Evolutionary conservation across 2,113 vertebrate species (phyloP).

Genomic region (Cryptotis parvus): DNA sequence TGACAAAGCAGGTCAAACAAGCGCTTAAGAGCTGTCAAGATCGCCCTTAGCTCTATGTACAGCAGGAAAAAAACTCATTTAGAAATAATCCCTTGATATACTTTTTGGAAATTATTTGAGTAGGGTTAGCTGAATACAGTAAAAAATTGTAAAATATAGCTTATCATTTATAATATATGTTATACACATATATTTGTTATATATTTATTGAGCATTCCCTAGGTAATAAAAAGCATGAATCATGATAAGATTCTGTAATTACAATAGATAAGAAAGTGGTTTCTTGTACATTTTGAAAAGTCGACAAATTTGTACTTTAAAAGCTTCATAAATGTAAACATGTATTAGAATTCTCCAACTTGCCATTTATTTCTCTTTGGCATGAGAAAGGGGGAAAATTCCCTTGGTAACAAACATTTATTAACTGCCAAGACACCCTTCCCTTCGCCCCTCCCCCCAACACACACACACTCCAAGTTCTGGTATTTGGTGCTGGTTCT

Average conservation of each 20-base stretch:
- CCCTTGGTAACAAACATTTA: not conserved
- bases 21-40: constrained; percentile 26
- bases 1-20: constrained; percentile 70
- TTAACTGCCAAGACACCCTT: not conserved
- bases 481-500: not conserved
- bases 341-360: not conserved
- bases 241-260: constrained; percentile 27
- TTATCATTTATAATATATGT: constrained; percentile 62
- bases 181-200: not conserved
- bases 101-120: constrained; percentile 56
- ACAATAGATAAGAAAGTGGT: constrained; percentile 43
- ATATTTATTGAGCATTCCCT: not conserved
- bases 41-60: not conserved
- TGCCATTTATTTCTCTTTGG: constrained; percentile 3
- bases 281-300: constrained; percentile 56
- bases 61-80: constrained; percentile 58
- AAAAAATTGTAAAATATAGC: constrained; percentile 37
- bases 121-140: constrained; percentile 57
- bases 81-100: constrained; percentile 59
- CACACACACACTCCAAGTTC: not conserved
- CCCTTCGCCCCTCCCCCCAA: too few species aligned
- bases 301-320: constrained; percentile 27
- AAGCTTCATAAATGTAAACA: constrained; percentile 1
- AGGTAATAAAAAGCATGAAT: constrained; percentile 56
- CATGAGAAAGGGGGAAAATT: constrained; percentile 3